Evolutionary conservation across 1,140 invertebrate species (phyloP).

Genomic region (Chlorops oryzae): DNA sequence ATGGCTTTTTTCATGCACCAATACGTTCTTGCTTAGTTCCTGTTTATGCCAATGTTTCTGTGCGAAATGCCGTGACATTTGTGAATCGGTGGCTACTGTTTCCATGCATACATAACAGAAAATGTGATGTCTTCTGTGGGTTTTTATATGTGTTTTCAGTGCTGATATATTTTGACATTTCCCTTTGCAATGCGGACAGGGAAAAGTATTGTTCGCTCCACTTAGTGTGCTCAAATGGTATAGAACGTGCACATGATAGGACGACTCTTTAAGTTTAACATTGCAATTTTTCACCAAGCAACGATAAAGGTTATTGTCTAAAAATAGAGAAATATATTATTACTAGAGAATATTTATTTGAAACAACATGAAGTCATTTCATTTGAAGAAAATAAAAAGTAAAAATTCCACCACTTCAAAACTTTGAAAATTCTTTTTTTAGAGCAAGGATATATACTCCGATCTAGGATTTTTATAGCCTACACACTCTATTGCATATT

Average conservation of each 20-base stretch:
- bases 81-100: conserved; percentile 24
- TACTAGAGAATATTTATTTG: no score
- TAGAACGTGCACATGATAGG: conserved; percentile 50
- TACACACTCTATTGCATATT: no score
- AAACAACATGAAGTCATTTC: no score
- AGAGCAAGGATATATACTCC: no score
- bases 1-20: no score
- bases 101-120: conserved; percentile 27
- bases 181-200: conserved; percentile 52
- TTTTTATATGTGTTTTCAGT: conserved; percentile 25
- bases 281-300: conserved; percentile 12
- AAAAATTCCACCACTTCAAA: no score
- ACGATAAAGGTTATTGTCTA: conserved; percentile 15
- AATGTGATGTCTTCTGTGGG: conserved; percentile 48
- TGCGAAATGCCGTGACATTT: conserved; percentile 53
- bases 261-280: conserved; percentile 9
- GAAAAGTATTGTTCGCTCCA: conserved; percentile 1
- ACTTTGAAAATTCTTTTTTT: no score
- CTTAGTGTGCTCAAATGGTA: conserved; percentile 42
- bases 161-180: conserved; percentile 48
- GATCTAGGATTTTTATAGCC: no score
- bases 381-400: no score
- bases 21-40: no score
- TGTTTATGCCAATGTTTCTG: conserved; percentile 51
- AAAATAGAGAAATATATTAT: background rate